These are phyloP conservation scores for Lithosia quadra DNA, from an alignment of 2,888 invertebrate species.

Conservation along the genomic window DNA sequence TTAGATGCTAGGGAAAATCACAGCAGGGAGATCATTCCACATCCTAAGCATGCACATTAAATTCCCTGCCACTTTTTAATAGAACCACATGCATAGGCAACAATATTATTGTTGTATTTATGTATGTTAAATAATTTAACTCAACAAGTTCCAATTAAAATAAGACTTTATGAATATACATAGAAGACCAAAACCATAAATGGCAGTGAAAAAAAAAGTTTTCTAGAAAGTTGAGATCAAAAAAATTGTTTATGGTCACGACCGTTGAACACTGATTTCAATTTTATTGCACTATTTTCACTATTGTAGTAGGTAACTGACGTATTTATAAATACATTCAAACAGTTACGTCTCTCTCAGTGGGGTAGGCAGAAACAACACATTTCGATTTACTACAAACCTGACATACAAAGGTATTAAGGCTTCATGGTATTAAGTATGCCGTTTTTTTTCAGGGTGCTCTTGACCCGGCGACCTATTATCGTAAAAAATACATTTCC, in stretches of 20 bases:
- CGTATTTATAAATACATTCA: background rate
- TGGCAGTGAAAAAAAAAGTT: background rate
- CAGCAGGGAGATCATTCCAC: too few relatives aligned
- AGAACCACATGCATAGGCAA: too few relatives aligned
- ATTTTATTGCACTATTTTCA: background rate
- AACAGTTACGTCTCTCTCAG: background rate
- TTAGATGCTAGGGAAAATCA: too few relatives aligned
- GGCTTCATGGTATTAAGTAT: too few relatives aligned
- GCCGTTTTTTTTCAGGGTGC: too few relatives aligned
- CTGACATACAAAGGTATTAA: background rate
- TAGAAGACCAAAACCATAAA: background rate
- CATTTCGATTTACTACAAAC: background rate
- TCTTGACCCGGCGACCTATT: background rate
- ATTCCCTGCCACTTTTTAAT: too few relatives aligned
- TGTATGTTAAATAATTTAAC: background rate
- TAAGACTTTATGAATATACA: background rate
- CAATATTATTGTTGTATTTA: too few relatives aligned
- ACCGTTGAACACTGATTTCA: background rate
- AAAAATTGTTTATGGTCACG: background rate
- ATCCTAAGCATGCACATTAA: too few relatives aligned
- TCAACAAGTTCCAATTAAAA: background rate
- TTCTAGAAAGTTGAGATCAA: slow-evolving; percentile 1
- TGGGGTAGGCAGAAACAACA: background rate
- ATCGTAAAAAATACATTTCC: too few relatives aligned
- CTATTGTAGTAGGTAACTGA: background rate